Base-by-base conservation (phyloP, 2,797 vertebrate species). In the Cyprinella venusta region DNA sequence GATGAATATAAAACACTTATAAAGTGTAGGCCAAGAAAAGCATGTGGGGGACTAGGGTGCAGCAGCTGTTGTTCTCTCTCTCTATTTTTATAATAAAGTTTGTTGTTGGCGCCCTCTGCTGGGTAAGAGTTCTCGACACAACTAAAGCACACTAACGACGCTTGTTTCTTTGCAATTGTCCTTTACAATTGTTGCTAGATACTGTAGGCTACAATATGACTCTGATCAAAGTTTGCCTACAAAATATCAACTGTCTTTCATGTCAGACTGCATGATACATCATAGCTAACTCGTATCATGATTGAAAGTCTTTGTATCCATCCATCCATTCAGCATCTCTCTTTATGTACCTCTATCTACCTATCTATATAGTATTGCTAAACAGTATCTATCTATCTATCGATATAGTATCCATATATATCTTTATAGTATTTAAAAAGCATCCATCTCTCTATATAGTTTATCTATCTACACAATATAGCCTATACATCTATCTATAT, bases 1-100 rank as follows among this genome's bases (percentile, higher is more conserved):
- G n/a, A 77, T 36, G 77, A 82, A 65, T 45, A 68, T 56, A 56
- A 84, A 68, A 50, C 85, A 69, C 45, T 69, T 21, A 12, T 48
- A 67, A 78, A 78, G 72, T 36, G n/a, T 63, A 64, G 19, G 36
- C 85, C 77, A 85, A 82, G 82, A 85, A 84, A 86, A 88, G 80
- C 85, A 80, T 19, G 67, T 69, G n/a, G 38, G 74, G 45, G 6
- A 48, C 33, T 56, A 24, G 63, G 19, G 30, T 40, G 7, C 69
- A 52, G 67, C 82, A 72, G 79, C 79, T 79, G 75, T 38, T 70
- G 70, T 75, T 33, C 2, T 26, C 54, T 3, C 42, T 2, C 30
- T 52, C 18, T 0, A 3, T 9, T 71, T 65, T 61, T 5, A 26
- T 63, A 69, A n/a, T 48, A 38, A 59, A 38, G 56, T 19, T 40